phyloP scores from a whole-genome alignment of 2,888 invertebrate genomes.

The Aspidapion aeneum region DNA sequence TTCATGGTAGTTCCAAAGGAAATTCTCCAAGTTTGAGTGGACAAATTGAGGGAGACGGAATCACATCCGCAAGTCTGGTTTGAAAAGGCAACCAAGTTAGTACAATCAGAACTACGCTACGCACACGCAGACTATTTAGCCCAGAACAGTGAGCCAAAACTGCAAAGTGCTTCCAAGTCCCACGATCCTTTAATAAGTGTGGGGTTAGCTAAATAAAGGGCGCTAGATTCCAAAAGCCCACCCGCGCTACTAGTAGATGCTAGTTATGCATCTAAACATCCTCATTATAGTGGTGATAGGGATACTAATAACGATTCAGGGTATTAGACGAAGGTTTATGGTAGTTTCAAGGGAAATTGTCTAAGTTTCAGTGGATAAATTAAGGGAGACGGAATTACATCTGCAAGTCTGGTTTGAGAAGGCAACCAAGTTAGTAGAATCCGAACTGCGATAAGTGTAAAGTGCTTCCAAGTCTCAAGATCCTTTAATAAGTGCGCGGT shows the following conservation, averaged over 20 bases:
- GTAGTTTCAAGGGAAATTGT: conserved; percentile 72
- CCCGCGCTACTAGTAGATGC: conserved; percentile 38
- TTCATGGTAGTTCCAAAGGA: conserved; percentile 74
- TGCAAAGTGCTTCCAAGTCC: conserved; percentile 22
- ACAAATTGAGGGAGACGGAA: neutral
- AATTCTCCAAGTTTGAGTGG: conserved; percentile 71
- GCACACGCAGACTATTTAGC: conserved; percentile 9
- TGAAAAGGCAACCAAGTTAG: neutral
- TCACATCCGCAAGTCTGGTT: conserved; percentile 1
- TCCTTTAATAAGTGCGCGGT: conserved; percentile 39
- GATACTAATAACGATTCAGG: conserved; percentile 82
- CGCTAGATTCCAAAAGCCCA: conserved; percentile 30
- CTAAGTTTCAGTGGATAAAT: conserved; percentile 59
- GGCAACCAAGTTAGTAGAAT: too few relatives aligned
- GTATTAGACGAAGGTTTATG: conserved; percentile 79
- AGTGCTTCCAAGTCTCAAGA: conserved; percentile 24
- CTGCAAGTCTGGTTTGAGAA: neutral
- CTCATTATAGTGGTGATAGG: conserved; percentile 49
- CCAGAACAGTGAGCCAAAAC: conserved; percentile 30
- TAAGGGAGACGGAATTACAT: neutral
- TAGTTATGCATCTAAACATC: conserved; percentile 23
- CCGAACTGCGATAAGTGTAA: conserved; percentile 27
- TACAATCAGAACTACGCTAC: conserved; percentile 29
- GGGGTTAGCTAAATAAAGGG: conserved; percentile 43
- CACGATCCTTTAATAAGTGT: conserved; percentile 39